phyloP scores from a whole-genome alignment of 53 echinoderm and acorn worm genomes.

The Echinarachnius parma region DNA sequence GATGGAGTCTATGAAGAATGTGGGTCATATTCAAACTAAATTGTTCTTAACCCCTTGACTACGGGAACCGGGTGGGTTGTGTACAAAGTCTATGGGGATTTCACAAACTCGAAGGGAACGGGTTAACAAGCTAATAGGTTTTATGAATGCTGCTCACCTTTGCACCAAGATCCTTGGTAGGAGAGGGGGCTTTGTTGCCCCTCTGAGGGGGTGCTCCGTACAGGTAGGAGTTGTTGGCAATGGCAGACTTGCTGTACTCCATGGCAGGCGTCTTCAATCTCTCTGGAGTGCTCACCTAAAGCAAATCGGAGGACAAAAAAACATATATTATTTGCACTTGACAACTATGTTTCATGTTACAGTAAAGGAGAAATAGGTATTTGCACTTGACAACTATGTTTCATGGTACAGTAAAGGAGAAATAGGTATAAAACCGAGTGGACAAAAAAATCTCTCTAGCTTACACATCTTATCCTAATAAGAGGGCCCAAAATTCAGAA shows the following conservation, averaged over 20 bases:
- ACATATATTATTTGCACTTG: too few relatives aligned
- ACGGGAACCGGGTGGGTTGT: too few relatives aligned
- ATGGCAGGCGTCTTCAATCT: conserved; percentile 90
- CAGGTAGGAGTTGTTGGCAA: conserved; percentile 74
- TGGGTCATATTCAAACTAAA: too few relatives aligned
- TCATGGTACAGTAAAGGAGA: background rate
- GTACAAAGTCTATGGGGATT: too few relatives aligned
- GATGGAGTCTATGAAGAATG: too few relatives aligned
- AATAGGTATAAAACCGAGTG: too few relatives aligned
- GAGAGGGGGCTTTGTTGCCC: conserved; percentile 63
- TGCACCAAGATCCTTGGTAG: conserved; percentile 59
- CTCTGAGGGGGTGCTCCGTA: conserved; percentile 65
- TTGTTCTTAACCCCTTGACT: too few relatives aligned
- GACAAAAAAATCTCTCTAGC: too few relatives aligned
- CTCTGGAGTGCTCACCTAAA: conserved; percentile 80
- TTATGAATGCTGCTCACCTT: conserved; percentile 31
- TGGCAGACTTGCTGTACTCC: conserved; percentile 65
- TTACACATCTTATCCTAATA: too few relatives aligned
- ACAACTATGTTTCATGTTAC: background rate
- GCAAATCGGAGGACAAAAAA: background rate
- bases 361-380: background rate
- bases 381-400: background rate
- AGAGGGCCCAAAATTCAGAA: too few relatives aligned
- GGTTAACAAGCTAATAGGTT: too few relatives aligned
- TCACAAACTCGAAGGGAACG: too few relatives aligned